phyloP scores from a whole-genome alignment of 1,140 invertebrate species.

The Wiebesia pumilae region DNA sequence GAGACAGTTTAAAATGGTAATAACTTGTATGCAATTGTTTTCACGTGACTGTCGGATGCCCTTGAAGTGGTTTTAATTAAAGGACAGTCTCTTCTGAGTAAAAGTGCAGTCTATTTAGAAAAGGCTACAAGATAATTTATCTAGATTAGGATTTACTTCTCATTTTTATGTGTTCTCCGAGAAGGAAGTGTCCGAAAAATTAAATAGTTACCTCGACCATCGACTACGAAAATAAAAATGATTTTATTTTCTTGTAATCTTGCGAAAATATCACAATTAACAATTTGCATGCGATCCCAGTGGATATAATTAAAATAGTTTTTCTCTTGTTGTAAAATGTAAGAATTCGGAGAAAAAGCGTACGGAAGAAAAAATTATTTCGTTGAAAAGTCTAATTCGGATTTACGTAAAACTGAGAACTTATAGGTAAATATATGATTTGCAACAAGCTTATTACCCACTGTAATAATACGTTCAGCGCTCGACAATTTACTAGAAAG shows the following conservation, averaged over 20 bases:
- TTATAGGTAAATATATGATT: not conserved
- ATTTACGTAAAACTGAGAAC: not conserved
- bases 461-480: not conserved
- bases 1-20: no score
- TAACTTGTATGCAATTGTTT: not conserved
- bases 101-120: not conserved
- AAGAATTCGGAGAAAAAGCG: not conserved
- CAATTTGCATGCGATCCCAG: not conserved
- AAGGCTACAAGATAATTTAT: not conserved
- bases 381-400: not conserved
- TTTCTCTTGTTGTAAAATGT: not conserved
- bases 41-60: no score
- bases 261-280: not conserved
- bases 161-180: not conserved
- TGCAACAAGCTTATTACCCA: not conserved
- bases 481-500: constrained; percentile 23
- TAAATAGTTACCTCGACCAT: no score
- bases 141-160: not conserved
- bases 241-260: not conserved
- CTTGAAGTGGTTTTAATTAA: no score
- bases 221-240: not conserved
- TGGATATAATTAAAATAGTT: no score
- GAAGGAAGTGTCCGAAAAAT: no score
- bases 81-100: not conserved
- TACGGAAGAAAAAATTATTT: not conserved